Evolutionary conservation across 2,888 invertebrate genomes (phyloP).

Genomic region (Ditylenchus weischeri): DNA sequence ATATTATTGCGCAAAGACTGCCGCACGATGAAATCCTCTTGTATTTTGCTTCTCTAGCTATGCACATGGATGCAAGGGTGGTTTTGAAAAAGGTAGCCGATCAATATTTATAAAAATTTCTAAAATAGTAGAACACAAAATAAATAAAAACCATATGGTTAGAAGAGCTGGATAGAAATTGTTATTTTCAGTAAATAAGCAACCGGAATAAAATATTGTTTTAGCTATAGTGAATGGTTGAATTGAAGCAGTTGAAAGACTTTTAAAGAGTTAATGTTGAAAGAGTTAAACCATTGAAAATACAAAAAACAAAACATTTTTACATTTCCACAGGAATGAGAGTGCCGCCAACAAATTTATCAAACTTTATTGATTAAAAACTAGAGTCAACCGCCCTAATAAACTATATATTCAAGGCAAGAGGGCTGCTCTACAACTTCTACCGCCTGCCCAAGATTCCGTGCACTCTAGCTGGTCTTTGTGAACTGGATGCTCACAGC

Average conservation of each 20-base stretch:
- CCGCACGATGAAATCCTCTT: conserved; percentile 89
- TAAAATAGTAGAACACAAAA: background rate
- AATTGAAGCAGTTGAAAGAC: no score
- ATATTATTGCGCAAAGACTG: conserved; percentile 82
- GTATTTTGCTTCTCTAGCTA: conserved; percentile 89
- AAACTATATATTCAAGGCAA: conserved; percentile 65
- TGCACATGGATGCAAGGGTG: conserved; percentile 91
- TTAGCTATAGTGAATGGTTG: no score
- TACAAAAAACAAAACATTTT: no score
- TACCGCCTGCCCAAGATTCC: conserved; percentile 81
- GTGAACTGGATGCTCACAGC: conserved; percentile 30
- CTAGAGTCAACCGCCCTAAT: no score
- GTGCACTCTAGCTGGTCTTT: conserved; percentile 75
- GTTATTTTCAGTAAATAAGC: no score
- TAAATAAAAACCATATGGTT: background rate
- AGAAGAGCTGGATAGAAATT: no score
- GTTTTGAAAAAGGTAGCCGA: conserved; percentile 76
- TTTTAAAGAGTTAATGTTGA: no score
- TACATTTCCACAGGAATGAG: no score
- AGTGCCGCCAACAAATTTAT: no score
- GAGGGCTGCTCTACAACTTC: conserved; percentile 85
- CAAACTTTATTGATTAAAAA: no score
- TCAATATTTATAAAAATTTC: background rate
- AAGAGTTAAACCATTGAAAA: no score
- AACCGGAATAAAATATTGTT: no score